Conservation (phyloP, 2,888 invertebrate genomes). For the Folsomia manolachei region DNA sequence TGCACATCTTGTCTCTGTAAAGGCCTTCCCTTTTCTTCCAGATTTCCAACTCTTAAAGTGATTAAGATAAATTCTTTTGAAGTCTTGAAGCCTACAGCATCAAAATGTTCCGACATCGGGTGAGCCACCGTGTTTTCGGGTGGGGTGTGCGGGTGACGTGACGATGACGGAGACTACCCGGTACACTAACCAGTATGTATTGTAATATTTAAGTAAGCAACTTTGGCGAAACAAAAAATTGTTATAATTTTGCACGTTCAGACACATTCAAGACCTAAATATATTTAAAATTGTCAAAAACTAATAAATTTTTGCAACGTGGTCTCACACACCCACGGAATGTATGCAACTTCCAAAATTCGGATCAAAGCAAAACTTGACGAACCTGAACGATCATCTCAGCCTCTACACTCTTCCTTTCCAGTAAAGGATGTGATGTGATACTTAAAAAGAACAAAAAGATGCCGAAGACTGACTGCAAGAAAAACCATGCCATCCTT, state of each 20-base stretch:
- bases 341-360: neutral
- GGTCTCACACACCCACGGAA: neutral
- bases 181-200: too few relatives aligned
- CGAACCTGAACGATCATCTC: neutral
- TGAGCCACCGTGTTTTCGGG: neutral
- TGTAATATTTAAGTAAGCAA: too few relatives aligned
- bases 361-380: neutral
- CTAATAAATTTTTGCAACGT: too few relatives aligned
- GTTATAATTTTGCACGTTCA: too few relatives aligned
- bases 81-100: neutral
- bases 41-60: neutral
- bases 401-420: too few relatives aligned
- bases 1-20: neutral
- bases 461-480: neutral
- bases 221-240: too few relatives aligned
- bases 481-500: neutral
- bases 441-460: neutral
- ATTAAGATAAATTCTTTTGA: slow-evolving; percentile 5
- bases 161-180: too few relatives aligned
- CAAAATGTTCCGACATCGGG: neutral
- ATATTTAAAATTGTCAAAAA: too few relatives aligned
- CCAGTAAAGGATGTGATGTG: too few relatives aligned
- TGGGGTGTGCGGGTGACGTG: neutral
- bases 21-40: neutral
- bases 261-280: too few relatives aligned